A percentile compares a stretch with the other conserved stretches of the same genome.
phyloP scores from a whole-genome alignment of 2,888 invertebrate species.

The Ptycholaimellus sp. region DNA sequence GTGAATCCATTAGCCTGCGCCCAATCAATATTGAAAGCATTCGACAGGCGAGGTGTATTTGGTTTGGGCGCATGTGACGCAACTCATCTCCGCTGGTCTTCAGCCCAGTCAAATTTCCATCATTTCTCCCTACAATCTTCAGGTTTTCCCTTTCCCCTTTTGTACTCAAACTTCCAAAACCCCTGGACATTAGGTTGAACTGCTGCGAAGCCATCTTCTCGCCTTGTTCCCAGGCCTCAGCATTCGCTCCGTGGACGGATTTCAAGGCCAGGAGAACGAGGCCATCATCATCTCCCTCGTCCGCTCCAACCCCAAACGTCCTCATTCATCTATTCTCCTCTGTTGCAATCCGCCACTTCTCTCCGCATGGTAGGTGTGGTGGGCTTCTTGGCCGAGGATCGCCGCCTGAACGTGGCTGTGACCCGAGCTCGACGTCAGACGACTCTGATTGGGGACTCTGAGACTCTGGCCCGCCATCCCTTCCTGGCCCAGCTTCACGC shows the following conservation, averaged over 20 bases:
- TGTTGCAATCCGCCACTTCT: not conserved
- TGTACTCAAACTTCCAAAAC: not conserved
- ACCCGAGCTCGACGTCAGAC: constrained; percentile 37
- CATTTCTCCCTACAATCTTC: constrained; percentile 36
- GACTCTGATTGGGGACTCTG: constrained; percentile 29
- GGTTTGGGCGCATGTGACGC: constrained; percentile 29
- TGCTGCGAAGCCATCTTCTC: constrained; percentile 28
- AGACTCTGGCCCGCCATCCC: not conserved
- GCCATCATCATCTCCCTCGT: constrained; percentile 37
- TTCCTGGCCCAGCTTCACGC: constrained; percentile 1
- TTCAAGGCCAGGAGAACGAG: constrained; percentile 39
- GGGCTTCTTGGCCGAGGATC: not conserved
- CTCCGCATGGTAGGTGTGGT: not conserved
- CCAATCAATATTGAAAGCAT: constrained; percentile 13
- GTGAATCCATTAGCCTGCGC: not conserved
- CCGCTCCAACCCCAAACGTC: constrained; percentile 29
- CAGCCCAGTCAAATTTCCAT: constrained; percentile 32
- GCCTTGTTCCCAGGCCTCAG: constrained; percentile 26
- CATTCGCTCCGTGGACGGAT: constrained; percentile 37
- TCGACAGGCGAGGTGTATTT: constrained; percentile 33
- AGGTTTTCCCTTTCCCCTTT: constrained; percentile 23
- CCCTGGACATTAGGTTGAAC: constrained; percentile 27
- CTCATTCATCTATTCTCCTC: not conserved
- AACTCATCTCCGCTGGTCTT: constrained; percentile 30
- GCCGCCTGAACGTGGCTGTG: constrained; percentile 35